Evolutionary conservation across 2,888 invertebrate species (phyloP), one percentile per base, ranked within the genome.

Genomic region (Nudaria mundana): DNA sequence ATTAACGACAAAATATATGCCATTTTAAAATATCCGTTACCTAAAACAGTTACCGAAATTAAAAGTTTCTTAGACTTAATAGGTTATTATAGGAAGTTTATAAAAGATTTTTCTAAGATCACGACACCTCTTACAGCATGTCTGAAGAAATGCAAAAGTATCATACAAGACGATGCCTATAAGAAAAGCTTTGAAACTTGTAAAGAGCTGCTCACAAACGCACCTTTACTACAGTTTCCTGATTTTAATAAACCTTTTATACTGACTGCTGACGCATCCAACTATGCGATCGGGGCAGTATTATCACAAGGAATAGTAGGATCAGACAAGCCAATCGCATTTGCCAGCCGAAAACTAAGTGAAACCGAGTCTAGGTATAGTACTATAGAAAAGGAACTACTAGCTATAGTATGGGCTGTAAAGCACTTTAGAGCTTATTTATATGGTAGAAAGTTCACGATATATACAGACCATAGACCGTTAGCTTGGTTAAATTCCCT

Each of bases 161-260:
- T 35, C 10, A 34, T 30, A 13, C 30, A 15, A 7, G 8, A n/a
- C n/a, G n/a, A 14, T 6, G 11, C 16, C 6, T 11, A 11, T 15
- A 24, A 5, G 44, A 38, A 37, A 8, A 5, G 37, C 13, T 57
- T 52, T 22, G 30, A 50, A 11, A 60, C 50, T 48, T 52, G 57
- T 22, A 68, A 63, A 37, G 11, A 48, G 25, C 38, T 62, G 8
- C 42, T 68, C 0, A 43, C 46, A 5, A 63, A 60, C 20, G 48
- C 56, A 7, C 68, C 69, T 1, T 52, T 76, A 3, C 15, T 4
- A n/a, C n/a, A n/a, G n/a, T n/a, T n/a, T n/a, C n/a, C n/a, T n/a
- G n/a, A n/a, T n/a, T n/a, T n/a, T n/a, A n/a, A n/a, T n/a, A n/a
- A n/a, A n/a, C n/a, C n/a, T n/a, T n/a, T n/a, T n/a, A n/a, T n/a